phyloP scores from a whole-genome alignment of 2,113 vertebrate species.

The Ictidomys tridecemlineatus region DNA sequence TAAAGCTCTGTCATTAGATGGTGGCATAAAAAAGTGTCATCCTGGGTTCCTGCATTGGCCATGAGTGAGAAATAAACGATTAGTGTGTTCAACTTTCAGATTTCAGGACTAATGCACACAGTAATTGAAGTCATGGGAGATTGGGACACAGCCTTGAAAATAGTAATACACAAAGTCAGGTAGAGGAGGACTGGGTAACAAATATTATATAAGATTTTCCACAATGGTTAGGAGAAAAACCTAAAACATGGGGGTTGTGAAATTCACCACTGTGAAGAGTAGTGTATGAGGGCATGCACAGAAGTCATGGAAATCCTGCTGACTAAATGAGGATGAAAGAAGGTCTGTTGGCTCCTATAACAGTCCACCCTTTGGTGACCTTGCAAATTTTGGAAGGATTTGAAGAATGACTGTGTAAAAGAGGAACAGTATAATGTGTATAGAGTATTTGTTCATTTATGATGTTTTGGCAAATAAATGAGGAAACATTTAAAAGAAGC shows the following conservation, averaged over 20 bases:
- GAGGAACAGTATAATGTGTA: not conserved
- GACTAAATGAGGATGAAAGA: not conserved
- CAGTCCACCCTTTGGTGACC: not conserved
- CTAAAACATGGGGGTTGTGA: not conserved
- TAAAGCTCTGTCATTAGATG: not conserved
- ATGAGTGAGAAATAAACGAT: not conserved
- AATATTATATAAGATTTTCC: not conserved
- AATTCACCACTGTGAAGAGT: not conserved
- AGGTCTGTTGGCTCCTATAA: not conserved
- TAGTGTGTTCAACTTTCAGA: not conserved
- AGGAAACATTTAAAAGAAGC: not conserved
- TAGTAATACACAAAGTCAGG: not conserved
- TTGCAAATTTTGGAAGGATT: not conserved
- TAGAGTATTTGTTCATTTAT: not conserved
- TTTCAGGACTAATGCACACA: not conserved
- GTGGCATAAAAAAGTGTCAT: not conserved
- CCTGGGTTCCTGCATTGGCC: not conserved
- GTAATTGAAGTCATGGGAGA: not conserved
- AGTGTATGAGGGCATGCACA: not conserved
- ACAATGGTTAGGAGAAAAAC: not conserved
- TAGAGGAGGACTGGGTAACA: not conserved
- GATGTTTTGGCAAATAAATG: conserved; percentile 1
- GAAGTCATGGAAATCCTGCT: not conserved
- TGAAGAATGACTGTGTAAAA: not conserved
- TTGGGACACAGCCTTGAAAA: not conserved